Evolutionary conservation across 1,140 invertebrate genomes (phyloP).

Genomic region (Chionoecetes opilio): DNA sequence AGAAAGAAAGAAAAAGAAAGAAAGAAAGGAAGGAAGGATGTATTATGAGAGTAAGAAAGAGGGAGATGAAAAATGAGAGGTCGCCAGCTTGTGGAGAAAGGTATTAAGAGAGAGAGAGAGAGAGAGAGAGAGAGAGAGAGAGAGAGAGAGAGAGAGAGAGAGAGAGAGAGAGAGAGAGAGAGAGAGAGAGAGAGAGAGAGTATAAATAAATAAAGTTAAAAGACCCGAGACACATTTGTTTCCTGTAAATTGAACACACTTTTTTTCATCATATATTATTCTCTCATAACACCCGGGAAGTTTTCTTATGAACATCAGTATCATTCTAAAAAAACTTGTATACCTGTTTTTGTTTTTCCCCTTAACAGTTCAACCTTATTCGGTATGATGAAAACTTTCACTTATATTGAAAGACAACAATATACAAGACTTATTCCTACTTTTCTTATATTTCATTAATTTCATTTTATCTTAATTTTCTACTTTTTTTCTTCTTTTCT

Average conservation of each 20-base stretch:
- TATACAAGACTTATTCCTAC: too few relatives aligned
- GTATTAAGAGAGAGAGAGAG: not conserved
- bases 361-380: too few relatives aligned
- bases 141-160: not conserved
- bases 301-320: too few relatives aligned
- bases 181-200: not conserved
- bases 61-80: not conserved
- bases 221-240: too few relatives aligned
- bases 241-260: not conserved
- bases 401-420: not conserved
- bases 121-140: not conserved
- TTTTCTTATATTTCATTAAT: too few relatives aligned
- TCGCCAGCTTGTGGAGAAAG: not conserved
- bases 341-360: not conserved
- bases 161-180: not conserved
- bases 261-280: not conserved
- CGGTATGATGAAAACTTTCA: too few relatives aligned
- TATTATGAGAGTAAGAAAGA: not conserved
- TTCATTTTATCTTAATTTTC: too few relatives aligned
- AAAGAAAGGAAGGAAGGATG: not conserved
- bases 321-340: not conserved
- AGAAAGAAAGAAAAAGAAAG: not conserved
- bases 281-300: too few relatives aligned
- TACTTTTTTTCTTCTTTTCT: too few relatives aligned
- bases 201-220: not conserved